Conservation (phyloP, 2,113 vertebrate species). For the Vulpes lagopus region DNA sequence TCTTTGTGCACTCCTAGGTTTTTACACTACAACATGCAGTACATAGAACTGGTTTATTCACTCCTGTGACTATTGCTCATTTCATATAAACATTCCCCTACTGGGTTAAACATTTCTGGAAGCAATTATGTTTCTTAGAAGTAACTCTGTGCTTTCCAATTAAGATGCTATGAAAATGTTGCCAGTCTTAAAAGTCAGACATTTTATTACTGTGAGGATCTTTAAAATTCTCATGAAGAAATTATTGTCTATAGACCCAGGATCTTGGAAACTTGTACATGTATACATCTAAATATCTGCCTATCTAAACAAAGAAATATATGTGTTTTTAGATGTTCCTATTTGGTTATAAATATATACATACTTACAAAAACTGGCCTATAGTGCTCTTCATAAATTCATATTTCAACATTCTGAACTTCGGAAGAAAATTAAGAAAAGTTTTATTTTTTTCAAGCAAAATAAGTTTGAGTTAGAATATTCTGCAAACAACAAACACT, state of each 20-base stretch:
- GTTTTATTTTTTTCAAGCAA: constrained; percentile 48
- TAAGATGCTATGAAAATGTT: constrained; percentile 67
- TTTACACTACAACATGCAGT: not conserved
- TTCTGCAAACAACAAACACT: not conserved
- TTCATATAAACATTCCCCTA: constrained; percentile 76
- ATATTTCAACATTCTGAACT: constrained; percentile 18
- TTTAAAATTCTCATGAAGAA: constrained; percentile 60
- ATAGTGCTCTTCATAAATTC: not conserved
- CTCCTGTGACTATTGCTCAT: constrained; percentile 50
- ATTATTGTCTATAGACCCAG: not conserved
- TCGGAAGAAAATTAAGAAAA: constrained; percentile 15
- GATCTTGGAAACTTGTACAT: not conserved
- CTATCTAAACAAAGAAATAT: not conserved
- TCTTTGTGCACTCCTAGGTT: not conserved
- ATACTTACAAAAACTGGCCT: not conserved
- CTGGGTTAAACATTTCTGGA: constrained; percentile 80
- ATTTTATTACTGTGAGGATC: constrained; percentile 9
- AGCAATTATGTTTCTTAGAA: constrained; percentile 80
- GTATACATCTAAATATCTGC: not conserved
- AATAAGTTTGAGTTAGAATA: constrained; percentile 50
- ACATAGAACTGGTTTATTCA: constrained; percentile 64
- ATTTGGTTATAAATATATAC: not conserved
- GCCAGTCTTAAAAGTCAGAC: constrained; percentile 62
- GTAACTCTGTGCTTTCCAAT: constrained; percentile 75
- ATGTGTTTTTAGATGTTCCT: not conserved